Percentiles rank a stretch among this genome's conserved stretches.
Conservation (phyloP, 2,797 vertebrate genomes). For the Tapera naevia region DNA sequence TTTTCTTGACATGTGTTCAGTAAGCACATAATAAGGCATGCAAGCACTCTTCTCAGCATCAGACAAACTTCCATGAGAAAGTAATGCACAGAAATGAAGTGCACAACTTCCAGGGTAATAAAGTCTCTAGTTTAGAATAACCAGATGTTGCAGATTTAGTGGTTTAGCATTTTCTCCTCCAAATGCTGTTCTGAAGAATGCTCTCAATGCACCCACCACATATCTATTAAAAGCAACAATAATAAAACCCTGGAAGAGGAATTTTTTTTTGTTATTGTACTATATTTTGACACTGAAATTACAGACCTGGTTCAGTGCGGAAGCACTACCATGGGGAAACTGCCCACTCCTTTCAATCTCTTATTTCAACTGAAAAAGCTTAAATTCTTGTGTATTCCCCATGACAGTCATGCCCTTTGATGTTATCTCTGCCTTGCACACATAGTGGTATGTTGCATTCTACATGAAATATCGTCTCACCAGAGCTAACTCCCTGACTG, state of each 20-base stretch:
- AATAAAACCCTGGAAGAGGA: not conserved
- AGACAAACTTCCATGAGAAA: constrained; percentile 13
- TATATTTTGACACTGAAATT: not conserved
- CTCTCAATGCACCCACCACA: not conserved
- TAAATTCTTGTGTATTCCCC: not conserved
- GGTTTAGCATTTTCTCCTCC: not conserved
- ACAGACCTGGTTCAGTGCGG: not conserved
- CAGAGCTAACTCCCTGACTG: not conserved
- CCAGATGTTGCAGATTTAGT: constrained; percentile 5
- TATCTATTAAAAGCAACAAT: not conserved
- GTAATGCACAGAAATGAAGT: not conserved
- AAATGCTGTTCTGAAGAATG: not conserved
- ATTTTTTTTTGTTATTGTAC: not conserved
- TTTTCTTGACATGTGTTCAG: not conserved
- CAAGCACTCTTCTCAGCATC: not conserved
- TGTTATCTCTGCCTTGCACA: not conserved
- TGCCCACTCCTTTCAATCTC: not conserved
- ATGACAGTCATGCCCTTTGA: not conserved
- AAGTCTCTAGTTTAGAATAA: not conserved
- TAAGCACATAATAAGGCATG: not conserved
- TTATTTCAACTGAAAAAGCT: not conserved
- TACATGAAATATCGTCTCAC: not conserved
- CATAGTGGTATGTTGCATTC: accelerated
- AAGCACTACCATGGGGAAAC: not conserved
- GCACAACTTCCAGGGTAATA: not conserved